Conservation (phyloP, 2,888 invertebrate genomes). For the Resseliella maxima region DNA sequence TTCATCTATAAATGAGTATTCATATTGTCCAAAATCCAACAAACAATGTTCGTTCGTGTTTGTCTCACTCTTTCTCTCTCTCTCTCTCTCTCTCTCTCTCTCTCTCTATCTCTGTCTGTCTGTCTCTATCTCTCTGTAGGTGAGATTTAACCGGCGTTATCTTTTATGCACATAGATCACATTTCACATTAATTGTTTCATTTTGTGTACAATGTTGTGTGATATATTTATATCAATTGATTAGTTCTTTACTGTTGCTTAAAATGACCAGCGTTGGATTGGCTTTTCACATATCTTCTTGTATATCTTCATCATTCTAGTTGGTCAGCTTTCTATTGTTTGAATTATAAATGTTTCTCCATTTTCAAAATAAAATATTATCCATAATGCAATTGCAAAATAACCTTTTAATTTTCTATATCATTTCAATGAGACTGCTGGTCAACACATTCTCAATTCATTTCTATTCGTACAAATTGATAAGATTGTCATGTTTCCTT, state of each 20-base stretch:
- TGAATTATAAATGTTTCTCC: neutral
- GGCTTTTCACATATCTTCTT: neutral
- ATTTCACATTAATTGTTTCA: constrained; percentile 53
- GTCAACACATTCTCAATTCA: neutral
- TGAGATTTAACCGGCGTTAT: neutral
- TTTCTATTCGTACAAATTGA: too few species aligned
- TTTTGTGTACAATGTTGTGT: constrained; percentile 11
- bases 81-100: neutral
- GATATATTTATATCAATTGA: constrained; percentile 29
- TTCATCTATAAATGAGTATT: constrained; percentile 32
- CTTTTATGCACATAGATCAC: constrained; percentile 18
- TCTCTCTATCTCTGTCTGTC: too few species aligned
- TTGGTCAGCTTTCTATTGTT: neutral
- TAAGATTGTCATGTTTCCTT: too few species aligned
- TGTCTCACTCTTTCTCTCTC: too few species aligned
- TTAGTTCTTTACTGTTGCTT: neutral
- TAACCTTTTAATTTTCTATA: constrained; percentile 44
- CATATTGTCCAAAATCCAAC: neutral
- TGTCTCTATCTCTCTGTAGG: neutral
- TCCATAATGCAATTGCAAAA: constrained; percentile 29
- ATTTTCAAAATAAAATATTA: constrained; percentile 45
- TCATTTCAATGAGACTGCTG: neutral
- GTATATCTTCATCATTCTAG: neutral
- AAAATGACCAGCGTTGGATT: neutral
- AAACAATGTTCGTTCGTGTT: too few species aligned